Base-by-base conservation (phyloP, 2,888 invertebrate genomes). In the Torymus auratus region DNA sequence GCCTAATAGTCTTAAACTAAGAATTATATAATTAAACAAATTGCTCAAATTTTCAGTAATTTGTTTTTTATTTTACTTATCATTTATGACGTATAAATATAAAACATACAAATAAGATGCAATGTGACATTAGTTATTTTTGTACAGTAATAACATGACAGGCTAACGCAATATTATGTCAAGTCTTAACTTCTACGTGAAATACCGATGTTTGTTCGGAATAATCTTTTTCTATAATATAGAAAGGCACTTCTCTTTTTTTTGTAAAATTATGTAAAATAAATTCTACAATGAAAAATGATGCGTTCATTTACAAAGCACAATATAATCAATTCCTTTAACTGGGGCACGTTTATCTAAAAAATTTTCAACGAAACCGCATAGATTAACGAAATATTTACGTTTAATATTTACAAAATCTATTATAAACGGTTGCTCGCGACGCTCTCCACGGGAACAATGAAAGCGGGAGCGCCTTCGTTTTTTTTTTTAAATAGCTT, bases 251-350 rank as follows among this genome's bases (percentile, higher is more conserved):
- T 83, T 79, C 61, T n/a, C 17, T 17, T 69, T 41, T 28, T 82
- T 73, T 78, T 84, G 73, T 81, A 81, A 74, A 71, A 72, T 83
- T 83, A 83, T 82, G 79, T 79, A 78, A 81, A 73, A 78, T 74
- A 84, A 77, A 65, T 80, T 80, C 72, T 75, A 80, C 58, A 70
- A 50, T 83, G 55, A 76, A 80, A 80, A 85, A 85, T 83, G 73
- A 87, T 82, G 88, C 88, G 85, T 84, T 85, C 88, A 88, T 88
- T 84, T 88, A 88, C 88, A 88, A 88, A 88, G 88, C 88, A 84
- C 64, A 80, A 78, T 77, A 84, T 78, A 78, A 80, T 78, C 74
- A 67, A 77, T 82, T 74, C 67, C 74, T 69, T 62, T 52, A 79
- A 72, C 55, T 75, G 71, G 65, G 23, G 74, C 41, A 60, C 72